A percentile compares a stretch with the other conserved stretches of the same genome.
Conservation (phyloP, 1,140 invertebrate species). For the Drosophila arizonae region DNA sequence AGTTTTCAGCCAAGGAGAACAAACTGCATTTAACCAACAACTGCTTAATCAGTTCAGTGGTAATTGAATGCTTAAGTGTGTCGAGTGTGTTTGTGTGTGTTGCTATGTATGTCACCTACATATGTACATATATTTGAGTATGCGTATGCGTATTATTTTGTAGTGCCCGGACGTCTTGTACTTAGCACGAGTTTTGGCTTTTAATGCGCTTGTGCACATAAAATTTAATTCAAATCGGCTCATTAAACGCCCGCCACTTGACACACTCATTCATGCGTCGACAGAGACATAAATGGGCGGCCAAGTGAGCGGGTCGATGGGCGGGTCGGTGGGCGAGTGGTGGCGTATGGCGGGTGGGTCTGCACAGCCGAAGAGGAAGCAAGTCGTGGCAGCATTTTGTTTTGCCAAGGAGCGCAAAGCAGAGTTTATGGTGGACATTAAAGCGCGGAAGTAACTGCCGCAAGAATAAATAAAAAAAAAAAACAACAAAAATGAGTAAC, state of each 20-base stretch:
- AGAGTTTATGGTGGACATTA: conserved; percentile 74
- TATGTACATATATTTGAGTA: not conserved
- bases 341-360: not conserved
- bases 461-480: conserved; percentile 57
- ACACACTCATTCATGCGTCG: conserved; percentile 53
- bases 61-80: not conserved
- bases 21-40: not conserved
- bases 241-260: conserved; percentile 73
- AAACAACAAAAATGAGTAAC: conserved; percentile 25
- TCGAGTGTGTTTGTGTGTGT: not conserved
- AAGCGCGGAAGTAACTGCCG: conserved; percentile 73
- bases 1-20: too few species aligned
- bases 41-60: conserved; percentile 14
- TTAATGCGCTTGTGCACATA: conserved; percentile 74
- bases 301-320: not conserved
- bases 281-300: conserved; percentile 42
- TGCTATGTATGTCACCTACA: conserved; percentile 11
- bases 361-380: conserved; percentile 17
- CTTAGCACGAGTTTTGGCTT: conserved; percentile 41
- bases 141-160: not conserved
- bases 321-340: not conserved
- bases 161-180: conserved; percentile 4
- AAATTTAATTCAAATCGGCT: conserved; percentile 79
- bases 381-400: conserved; percentile 56
- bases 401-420: conserved; percentile 62